A percentile compares a stretch with the other conserved stretches of the same genome.
These are phyloP conservation scores for Vannuccia rotundouncinata DNA, from an alignment of 2,888 invertebrate species.

Conservation along the genomic window DNA sequence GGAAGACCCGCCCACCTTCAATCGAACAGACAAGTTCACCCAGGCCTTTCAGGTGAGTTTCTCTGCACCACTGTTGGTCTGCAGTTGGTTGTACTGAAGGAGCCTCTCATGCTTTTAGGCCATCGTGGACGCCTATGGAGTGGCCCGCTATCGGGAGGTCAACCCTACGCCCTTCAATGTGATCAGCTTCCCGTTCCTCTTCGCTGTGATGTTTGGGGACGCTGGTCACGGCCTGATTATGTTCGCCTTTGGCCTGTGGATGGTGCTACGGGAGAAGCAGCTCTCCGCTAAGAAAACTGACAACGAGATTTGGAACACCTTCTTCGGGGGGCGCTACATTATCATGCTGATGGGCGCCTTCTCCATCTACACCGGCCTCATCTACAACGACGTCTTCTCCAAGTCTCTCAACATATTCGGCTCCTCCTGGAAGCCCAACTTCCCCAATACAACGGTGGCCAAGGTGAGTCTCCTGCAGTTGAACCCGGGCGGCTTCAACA, in stretches of 20 bases:
- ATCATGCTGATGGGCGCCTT: slow-evolving; percentile 93
- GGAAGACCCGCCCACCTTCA: slow-evolving; percentile 91
- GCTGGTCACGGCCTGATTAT: slow-evolving; percentile 86
- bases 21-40: slow-evolving; percentile 93
- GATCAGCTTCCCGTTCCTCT: slow-evolving; percentile 93
- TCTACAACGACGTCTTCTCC: slow-evolving; percentile 96
- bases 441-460: not conserved
- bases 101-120: no score
- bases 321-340: slow-evolving; percentile 96
- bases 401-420: slow-evolving; percentile 92
- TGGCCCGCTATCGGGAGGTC: slow-evolving; percentile 89
- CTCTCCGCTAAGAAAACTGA: slow-evolving; percentile 15
- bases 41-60: slow-evolving; percentile 72
- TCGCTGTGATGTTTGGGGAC: slow-evolving; percentile 98
- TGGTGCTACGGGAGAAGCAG: slow-evolving; percentile 58
- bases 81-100: no score
- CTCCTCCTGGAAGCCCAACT: slow-evolving; percentile 67
- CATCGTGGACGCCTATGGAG: slow-evolving; percentile 91
- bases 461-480: slow-evolving; percentile 20
- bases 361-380: slow-evolving; percentile 93
- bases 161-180: slow-evolving; percentile 96
- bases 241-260: slow-evolving; percentile 83
- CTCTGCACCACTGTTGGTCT: no score
- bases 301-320: slow-evolving; percentile 84
- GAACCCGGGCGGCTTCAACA: slow-evolving; percentile 6